Evolutionary conservation across 2,888 invertebrate genomes (phyloP).

Genomic region (Andrena praecox): DNA sequence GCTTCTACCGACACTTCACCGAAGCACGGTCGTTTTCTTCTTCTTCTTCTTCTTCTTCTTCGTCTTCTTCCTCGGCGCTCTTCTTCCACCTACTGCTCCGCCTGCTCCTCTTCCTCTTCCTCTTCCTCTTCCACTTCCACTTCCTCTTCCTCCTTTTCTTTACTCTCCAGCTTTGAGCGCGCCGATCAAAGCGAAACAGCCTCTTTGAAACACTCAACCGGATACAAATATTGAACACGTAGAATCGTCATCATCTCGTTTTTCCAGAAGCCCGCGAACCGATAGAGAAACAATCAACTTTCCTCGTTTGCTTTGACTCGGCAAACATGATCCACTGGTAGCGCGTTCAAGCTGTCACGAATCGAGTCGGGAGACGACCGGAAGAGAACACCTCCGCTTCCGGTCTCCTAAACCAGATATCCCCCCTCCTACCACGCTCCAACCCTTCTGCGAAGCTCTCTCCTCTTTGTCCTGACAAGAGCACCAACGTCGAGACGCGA

Average conservation of each 20-base stretch:
- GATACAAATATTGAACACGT: constrained; percentile 44
- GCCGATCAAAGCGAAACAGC: constrained; percentile 44
- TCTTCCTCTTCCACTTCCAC: constrained; percentile 36
- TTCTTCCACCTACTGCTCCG: constrained; percentile 31
- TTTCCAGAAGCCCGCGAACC: constrained; percentile 11
- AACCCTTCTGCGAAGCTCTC: background rate
- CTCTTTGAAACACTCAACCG: constrained; percentile 35
- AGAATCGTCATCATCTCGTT: constrained; percentile 48
- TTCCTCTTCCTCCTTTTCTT: constrained; percentile 27
- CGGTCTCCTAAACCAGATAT: constrained; percentile 56
- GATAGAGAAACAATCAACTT: constrained; percentile 51
- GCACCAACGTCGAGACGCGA: constrained; percentile 36
- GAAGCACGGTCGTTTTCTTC: constrained; percentile 52
- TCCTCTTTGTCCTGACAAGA: constrained; percentile 19
- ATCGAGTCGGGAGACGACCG: constrained; percentile 52
- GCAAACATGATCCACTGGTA: constrained; percentile 47
- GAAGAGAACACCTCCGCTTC: constrained; percentile 61
- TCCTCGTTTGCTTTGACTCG: constrained; percentile 38
- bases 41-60: constrained; percentile 24
- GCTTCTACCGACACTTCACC: constrained; percentile 64
- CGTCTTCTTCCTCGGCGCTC: constrained; percentile 45
- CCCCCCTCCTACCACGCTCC: constrained; percentile 33
- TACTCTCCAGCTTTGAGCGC: background rate
- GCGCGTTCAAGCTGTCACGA: constrained; percentile 46
- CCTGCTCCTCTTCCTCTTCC: constrained; percentile 37